Evolutionary conservation across 2,888 invertebrate species (phyloP), one percentile per base, ranked within the genome.

Genomic region (Odontocolon sp.): DNA sequence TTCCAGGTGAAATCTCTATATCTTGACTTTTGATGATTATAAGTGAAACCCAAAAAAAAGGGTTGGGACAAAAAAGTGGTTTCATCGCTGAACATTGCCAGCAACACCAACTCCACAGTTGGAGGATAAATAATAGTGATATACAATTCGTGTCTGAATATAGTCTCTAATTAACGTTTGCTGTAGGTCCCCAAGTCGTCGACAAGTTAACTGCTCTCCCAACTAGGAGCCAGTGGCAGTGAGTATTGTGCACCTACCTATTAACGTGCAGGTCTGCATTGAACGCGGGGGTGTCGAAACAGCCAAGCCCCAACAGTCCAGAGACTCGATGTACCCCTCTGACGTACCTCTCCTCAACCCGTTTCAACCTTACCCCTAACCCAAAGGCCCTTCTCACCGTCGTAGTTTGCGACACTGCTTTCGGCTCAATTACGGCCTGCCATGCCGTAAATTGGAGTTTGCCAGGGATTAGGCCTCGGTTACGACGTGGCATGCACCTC

Each of bases 371-470:
- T n/a, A 11, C 8, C 52, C 28, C n/a, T 31, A n/a, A n/a, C 52
- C 2, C 16, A 31, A 8, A 16, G 28, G 1, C 11, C 0, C 6
- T 8, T 1, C 26, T 14, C 8, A 16, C 31, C 6, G 16, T 0
- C 54, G 14, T 26, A 6, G 5, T 47, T 36, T n/a, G 3, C 50
- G 47, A 14, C 36, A 16, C 50, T 50, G 63, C 63, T 64, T 64
- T 64, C 23, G 63, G 63, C 36, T 47, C 50, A 31, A 50, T 64
- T 64, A 64, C 63, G 14, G 50, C 50, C 21, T 26, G 63, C 16
- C 16, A 64, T 64, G 50, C 50, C 63, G 63, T 64, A 64, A 23
- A 64, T 64, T 50, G 63, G 63, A 64, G 50, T 64, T 64, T 64
- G 63, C 50, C 50, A 33, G 50, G 36, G 63, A 64, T 64, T 64